Evolutionary conservation across 37 sponge, comb jelly and placozoan genomes (phyloP).

Genomic region (Hormiphora californensis): DNA sequence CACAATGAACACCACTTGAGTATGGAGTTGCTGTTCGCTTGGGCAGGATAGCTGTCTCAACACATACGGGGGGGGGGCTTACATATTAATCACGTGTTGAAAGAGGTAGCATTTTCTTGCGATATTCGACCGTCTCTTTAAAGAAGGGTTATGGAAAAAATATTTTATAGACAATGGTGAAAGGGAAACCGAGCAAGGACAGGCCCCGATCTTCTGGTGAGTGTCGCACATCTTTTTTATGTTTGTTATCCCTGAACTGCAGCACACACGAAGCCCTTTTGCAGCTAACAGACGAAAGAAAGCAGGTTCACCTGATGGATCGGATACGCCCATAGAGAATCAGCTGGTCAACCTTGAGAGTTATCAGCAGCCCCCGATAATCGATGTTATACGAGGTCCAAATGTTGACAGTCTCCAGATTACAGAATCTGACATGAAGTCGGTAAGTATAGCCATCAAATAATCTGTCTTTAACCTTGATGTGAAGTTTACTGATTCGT

Average conservation of each 20-base stretch:
- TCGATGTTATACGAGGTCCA: constrained; percentile 44
- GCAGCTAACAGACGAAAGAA: constrained; percentile 33
- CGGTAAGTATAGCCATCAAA: too few relatives aligned
- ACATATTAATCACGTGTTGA: too few relatives aligned
- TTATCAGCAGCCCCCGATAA: constrained; percentile 22
- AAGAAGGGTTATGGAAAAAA: too few relatives aligned
- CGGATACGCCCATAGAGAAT: background rate
- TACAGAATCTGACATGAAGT: constrained; percentile 22
- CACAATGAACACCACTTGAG: too few relatives aligned
- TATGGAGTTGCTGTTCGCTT: too few relatives aligned
- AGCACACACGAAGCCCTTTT: background rate
- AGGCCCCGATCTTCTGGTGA: constrained; percentile 36
- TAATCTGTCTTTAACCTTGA: too few relatives aligned
- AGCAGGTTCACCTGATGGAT: constrained; percentile 46
- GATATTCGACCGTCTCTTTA: too few relatives aligned
- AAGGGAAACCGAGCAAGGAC: constrained; percentile 7
- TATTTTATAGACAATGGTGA: too few relatives aligned
- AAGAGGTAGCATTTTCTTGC: too few relatives aligned
- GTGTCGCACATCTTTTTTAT: background rate
- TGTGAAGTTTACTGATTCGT: background rate
- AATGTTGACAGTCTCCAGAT: background rate
- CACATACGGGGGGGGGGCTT: too few relatives aligned
- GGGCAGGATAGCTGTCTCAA: too few relatives aligned
- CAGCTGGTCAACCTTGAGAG: constrained; percentile 10
- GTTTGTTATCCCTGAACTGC: background rate